A percentile compares a stretch with the other conserved stretches of the same genome.
Conservation (phyloP, 2,888 invertebrate species). For the Copidosoma aretas region DNA sequence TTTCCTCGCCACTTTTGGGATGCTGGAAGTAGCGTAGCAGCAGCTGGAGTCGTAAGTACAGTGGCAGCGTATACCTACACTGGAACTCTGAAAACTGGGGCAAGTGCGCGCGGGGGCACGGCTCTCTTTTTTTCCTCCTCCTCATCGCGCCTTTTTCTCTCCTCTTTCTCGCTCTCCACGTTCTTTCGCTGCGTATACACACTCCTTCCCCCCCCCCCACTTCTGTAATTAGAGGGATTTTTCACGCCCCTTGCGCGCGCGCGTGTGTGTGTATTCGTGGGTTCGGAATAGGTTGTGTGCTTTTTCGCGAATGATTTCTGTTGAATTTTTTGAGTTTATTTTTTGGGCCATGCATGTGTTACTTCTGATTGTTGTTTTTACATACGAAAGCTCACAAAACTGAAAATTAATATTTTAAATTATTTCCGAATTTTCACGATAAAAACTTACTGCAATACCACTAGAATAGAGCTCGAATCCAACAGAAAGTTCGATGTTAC, state of each 20-base stretch:
- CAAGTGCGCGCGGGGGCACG: conserved; percentile 4
- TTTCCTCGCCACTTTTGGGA: conserved; percentile 1
- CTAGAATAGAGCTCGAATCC: too few relatives aligned
- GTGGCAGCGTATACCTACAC: not conserved
- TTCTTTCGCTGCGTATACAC: not conserved
- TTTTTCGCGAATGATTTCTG: not conserved
- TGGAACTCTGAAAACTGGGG: not conserved
- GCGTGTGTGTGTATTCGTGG: not conserved
- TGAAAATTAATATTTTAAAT: too few relatives aligned
- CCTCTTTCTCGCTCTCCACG: not conserved
- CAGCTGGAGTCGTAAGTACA: not conserved
- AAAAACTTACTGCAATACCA: too few relatives aligned
- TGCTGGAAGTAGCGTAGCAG: not conserved
- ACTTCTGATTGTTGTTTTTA: too few relatives aligned
- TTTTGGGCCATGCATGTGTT: too few relatives aligned
- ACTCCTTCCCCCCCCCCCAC: not conserved
- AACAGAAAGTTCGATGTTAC: not conserved
- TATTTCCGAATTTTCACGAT: too few relatives aligned
- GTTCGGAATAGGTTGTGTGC: not conserved
- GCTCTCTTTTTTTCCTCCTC: conserved; percentile 4
- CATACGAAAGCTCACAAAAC: too few relatives aligned
- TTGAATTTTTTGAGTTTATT: too few relatives aligned
- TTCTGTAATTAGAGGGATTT: conserved; percentile 18
- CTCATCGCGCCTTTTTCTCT: not conserved
- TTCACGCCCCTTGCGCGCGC: not conserved